phyloP scores from a whole-genome alignment of 2,113 vertebrate species.

The Nipponia nippon region DNA sequence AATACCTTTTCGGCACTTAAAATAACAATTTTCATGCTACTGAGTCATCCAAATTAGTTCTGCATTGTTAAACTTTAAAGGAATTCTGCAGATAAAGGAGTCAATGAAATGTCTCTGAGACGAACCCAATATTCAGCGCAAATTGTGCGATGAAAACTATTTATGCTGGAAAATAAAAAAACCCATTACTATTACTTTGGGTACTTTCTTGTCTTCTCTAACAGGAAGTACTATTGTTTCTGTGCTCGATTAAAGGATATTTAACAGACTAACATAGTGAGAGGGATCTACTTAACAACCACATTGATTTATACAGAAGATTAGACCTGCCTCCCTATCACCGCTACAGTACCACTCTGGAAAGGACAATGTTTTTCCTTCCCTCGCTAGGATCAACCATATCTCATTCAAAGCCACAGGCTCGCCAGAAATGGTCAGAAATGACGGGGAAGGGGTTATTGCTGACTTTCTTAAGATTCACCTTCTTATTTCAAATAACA shows the following conservation, averaged over 20 bases:
- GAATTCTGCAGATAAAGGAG: slow-evolving; percentile 43
- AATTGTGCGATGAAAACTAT: not conserved
- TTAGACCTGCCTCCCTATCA: not conserved
- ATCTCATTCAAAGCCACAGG: not conserved
- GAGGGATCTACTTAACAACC: not conserved
- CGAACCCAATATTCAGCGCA: not conserved
- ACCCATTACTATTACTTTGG: not conserved
- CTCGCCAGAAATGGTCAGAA: not conserved
- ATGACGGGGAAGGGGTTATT: not conserved
- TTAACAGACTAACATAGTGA: not conserved
- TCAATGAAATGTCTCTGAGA: slow-evolving; percentile 11
- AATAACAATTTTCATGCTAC: slow-evolving; percentile 49
- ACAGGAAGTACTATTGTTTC: not conserved
- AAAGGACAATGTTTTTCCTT: not conserved
- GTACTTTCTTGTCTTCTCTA: not conserved
- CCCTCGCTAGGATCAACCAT: not conserved
- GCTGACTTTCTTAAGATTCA: not conserved
- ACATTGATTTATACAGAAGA: not conserved
- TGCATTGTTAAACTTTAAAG: slow-evolving; percentile 66
- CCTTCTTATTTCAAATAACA: not conserved
- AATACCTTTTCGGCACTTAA: slow-evolving; percentile 64
- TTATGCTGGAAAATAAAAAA: not conserved
- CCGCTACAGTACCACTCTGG: accelerated
- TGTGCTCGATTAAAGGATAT: not conserved
- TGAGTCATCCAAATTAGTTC: slow-evolving; percentile 69